A percentile compares a stretch with the other conserved stretches of the same genome.
Evolutionary conservation across 2,888 invertebrate species (phyloP).

Genomic region (Marronus borbonicus): DNA sequence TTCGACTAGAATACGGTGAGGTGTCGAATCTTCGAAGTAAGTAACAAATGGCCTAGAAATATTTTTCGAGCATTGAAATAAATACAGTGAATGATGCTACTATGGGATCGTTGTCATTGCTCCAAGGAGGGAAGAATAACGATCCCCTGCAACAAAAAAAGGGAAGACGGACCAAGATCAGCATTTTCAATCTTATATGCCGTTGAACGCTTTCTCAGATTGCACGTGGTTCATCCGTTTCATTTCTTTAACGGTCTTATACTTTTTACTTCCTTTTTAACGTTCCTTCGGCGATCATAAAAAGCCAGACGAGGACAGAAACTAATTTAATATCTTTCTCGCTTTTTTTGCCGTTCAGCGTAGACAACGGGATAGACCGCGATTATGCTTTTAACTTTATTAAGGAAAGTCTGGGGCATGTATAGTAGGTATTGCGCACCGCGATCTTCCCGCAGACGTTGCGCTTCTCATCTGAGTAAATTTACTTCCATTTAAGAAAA

Average conservation of each 20-base stretch:
- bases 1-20: conserved; percentile 59
- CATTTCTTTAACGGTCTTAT: conserved; percentile 16
- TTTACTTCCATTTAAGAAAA: conserved; percentile 47
- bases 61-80: conserved; percentile 54
- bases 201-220: conserved; percentile 29
- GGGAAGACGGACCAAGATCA: conserved; percentile 27
- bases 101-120: conserved; percentile 6
- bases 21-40: conserved; percentile 63
- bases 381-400: conserved; percentile 45
- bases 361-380: conserved; percentile 32
- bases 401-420: conserved; percentile 21
- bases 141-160: conserved; percentile 13
- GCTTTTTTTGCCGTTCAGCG: conserved; percentile 26
- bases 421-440: conserved; percentile 1
- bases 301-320: conserved; percentile 30
- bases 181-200: conserved; percentile 38
- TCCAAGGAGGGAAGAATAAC: conserved; percentile 28
- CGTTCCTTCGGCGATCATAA: not conserved
- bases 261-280: conserved; percentile 22
- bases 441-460: conserved; percentile 21
- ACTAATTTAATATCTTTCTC: conserved; percentile 43
- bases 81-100: conserved; percentile 21
- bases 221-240: conserved; percentile 36
- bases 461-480: conserved; percentile 26
- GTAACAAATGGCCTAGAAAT: conserved; percentile 61